Conservation (phyloP, 2,888 invertebrate species). For the Trichogramma evanescens region DNA sequence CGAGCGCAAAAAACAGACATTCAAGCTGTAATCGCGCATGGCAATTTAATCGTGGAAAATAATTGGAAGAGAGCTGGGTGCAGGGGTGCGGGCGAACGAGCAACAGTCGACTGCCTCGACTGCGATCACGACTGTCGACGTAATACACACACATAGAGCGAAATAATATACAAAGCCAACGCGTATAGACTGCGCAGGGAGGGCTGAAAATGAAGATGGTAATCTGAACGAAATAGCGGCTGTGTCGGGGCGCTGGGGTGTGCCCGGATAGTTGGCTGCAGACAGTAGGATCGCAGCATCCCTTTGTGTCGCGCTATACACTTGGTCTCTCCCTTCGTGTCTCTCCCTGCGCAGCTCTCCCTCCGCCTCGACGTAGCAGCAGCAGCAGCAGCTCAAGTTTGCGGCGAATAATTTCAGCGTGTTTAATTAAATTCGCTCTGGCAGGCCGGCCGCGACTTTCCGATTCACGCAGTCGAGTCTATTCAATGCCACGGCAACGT, state of each 20-base stretch:
- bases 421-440: constrained; percentile 42
- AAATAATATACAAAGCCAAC: too few species aligned
- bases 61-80: constrained; percentile 39
- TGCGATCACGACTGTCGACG: constrained; percentile 15
- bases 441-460: not conserved
- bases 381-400: not conserved
- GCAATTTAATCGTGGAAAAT: constrained; percentile 49
- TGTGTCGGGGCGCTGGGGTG: too few species aligned
- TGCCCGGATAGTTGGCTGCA: too few species aligned
- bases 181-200: not conserved
- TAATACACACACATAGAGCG: not conserved
- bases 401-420: constrained; percentile 33
- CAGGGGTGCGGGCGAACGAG: too few species aligned
- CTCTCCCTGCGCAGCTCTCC: not conserved
- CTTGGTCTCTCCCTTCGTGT: not conserved
- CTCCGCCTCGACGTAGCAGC: not conserved
- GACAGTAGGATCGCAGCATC: constrained; percentile 11
- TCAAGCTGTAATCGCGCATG: not conserved
- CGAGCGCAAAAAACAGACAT: too few species aligned
- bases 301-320: constrained; percentile 22
- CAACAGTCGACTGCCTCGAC: too few species aligned
- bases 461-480: not conserved
- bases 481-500: not conserved
- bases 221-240: constrained; percentile 38
- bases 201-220: constrained; percentile 45